Base-by-base conservation (phyloP, 2,113 vertebrate species). In the Tapirus terrestris region DNA sequence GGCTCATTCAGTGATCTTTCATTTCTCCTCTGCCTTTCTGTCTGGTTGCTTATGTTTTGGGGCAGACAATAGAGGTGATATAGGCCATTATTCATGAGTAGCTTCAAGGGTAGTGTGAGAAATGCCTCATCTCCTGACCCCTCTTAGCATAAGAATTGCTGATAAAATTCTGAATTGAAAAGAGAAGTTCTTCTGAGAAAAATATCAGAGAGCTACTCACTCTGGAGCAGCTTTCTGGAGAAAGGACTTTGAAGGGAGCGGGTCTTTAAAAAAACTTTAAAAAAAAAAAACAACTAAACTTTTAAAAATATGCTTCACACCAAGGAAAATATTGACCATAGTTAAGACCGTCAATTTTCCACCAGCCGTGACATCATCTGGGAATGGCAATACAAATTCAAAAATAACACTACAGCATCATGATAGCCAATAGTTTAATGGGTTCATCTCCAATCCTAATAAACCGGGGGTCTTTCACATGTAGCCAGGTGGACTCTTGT, bases 51-150 rank as follows among this genome's bases (percentile, higher is more conserved):
- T 99, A 98, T 98, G 98, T 98, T 98, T 98, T 75, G 97, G 86
- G 96, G 97, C 95, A 99, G 99, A 99, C 99, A 99, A 99, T 99
- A 98, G 99, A 99, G 98, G 99, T 98, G 98, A 98, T 98, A 98
- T 98, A 98, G 98, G 96, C 98, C 98, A 98, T 98, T 98, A 99
- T 99, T 98, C 99, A 99, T 98, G 98, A 98, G 98, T 76, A 98
- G 99, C 98, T 99, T 99, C 99, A 98, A 99, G 99, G 99, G 99
- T 98, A 99, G 99, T 98, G 99, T 99, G 99, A 99, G 99, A 99
- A 99, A 99, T 98, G 98, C 98, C 99, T 99, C 99, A 99, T 99
- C 99, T 99, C 98, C 99, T 99, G 99, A 99, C 99, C 99, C 97
- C 98, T 98, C 99, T 99, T 99, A 99, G 98, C 99, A 99, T 99